These are phyloP conservation scores for Marasmarcha lunaedactyla DNA, from an alignment of 2,888 invertebrate species.

Conservation along the genomic window DNA sequence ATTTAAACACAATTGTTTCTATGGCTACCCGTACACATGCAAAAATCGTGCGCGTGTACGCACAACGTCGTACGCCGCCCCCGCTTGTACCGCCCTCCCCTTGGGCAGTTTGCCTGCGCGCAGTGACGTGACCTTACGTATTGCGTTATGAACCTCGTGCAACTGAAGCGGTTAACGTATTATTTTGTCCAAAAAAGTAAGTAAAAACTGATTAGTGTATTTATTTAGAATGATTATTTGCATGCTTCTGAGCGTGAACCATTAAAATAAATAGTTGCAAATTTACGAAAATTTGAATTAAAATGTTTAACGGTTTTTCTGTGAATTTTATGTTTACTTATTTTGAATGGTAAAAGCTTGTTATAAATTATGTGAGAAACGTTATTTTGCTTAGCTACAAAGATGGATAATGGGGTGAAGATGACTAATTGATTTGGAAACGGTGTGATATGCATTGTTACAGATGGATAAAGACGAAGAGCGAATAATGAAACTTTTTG, in stretches of 20 bases:
- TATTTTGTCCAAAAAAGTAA: constrained; percentile 2
- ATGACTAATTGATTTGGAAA: constrained; percentile 2
- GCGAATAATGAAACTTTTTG: too few relatives aligned
- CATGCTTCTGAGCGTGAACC: neutral
- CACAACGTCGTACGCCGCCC: too few relatives aligned
- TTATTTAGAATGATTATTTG: constrained; percentile 3
- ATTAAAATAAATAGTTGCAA: constrained; percentile 1
- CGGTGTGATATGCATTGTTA: constrained; percentile 2
- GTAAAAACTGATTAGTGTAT: constrained; percentile 2
- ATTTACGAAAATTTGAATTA: constrained; percentile 1
- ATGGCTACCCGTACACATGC: neutral
- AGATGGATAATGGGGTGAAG: neutral
- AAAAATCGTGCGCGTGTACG: neutral
- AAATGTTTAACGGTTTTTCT: constrained; percentile 3
- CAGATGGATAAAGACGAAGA: too few relatives aligned
- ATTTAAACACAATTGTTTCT: neutral
- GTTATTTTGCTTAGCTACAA: constrained; percentile 3
- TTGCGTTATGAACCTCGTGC: neutral
- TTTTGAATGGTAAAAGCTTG: constrained; percentile 1
- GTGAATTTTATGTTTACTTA: constrained; percentile 2
- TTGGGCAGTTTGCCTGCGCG: too few relatives aligned
- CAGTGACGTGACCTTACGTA: neutral
- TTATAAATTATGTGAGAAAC: constrained; percentile 1
- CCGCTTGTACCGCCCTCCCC: too few relatives aligned
- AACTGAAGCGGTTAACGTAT: neutral